A percentile compares a stretch with the other conserved stretches of the same genome.
These are phyloP conservation scores for Cisticola juncidis DNA, from an alignment of 2,113 vertebrate species.

Conservation along the genomic window DNA sequence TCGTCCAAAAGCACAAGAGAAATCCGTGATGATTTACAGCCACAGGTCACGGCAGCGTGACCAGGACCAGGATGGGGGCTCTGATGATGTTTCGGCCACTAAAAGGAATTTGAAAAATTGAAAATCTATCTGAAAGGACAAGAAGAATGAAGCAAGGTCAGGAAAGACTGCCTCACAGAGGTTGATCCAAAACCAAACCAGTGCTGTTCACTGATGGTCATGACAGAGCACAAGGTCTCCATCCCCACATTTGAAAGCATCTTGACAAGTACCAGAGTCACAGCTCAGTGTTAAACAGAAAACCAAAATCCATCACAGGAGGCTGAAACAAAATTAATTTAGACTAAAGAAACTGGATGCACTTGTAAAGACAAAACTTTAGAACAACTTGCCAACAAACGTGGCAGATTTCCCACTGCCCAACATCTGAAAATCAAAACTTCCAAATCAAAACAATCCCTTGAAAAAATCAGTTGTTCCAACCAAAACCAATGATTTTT, in stretches of 20 bases:
- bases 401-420: neutral
- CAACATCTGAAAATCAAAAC: slow-evolving; percentile 15
- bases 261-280: neutral
- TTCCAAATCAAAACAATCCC: slow-evolving; percentile 31
- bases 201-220: neutral
- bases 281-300: neutral
- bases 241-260: neutral
- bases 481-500: slow-evolving; percentile 14
- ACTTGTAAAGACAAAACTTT: neutral
- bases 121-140: neutral
- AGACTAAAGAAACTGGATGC: neutral
- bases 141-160: neutral
- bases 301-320: neutral
- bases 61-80: neutral
- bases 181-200: neutral
- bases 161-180: neutral
- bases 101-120: neutral
- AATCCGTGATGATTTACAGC: neutral
- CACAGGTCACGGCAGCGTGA: accelerated
- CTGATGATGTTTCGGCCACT: neutral
- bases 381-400: neutral
- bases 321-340: neutral
- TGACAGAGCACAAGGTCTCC: neutral
- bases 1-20: neutral
- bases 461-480: neutral